Evolutionary conservation across 2,888 invertebrate genomes (phyloP).

Genomic region (Hirtodrosophila cameraria): DNA sequence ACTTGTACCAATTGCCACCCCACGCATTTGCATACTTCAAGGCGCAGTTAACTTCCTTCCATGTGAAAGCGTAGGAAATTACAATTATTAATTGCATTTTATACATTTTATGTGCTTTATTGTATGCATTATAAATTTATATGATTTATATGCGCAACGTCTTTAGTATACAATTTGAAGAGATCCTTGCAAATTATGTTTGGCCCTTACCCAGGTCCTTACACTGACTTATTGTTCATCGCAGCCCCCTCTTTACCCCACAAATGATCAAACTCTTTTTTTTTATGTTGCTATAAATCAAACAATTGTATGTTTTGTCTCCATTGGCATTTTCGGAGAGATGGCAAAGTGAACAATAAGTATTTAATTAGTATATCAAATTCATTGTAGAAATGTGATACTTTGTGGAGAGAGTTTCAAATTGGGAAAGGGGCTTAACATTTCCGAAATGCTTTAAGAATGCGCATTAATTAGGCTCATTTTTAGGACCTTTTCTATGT

Average conservation of each 20-base stretch:
- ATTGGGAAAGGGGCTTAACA: neutral
- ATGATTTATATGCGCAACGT: slow-evolving; percentile 56
- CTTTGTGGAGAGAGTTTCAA: neutral
- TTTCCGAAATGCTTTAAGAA: too few relatives aligned
- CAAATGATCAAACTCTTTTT: neutral
- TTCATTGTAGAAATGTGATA: neutral
- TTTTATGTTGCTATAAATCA: slow-evolving; percentile 5
- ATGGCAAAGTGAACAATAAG: neutral
- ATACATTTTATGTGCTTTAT: slow-evolving; percentile 50
- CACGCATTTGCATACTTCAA: neutral
- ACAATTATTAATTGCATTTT: slow-evolving; percentile 68
- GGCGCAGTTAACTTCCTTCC: slow-evolving; percentile 17
- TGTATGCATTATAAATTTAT: slow-evolving; percentile 40
- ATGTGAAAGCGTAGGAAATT: slow-evolving; percentile 44
- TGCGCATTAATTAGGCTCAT: too few relatives aligned
- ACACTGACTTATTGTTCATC: slow-evolving; percentile 6
- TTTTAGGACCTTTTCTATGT: too few relatives aligned
- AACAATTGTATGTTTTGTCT: slow-evolving; percentile 6
- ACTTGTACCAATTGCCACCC: too few relatives aligned
- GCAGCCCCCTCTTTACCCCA: neutral
- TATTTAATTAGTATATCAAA: neutral
- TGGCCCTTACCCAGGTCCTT: neutral
- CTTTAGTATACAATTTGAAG: neutral
- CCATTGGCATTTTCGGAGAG: neutral
- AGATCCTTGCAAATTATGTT: neutral